Base-by-base conservation (phyloP, 1,140 invertebrate genomes). In the Ruditapes philippinarum region DNA sequence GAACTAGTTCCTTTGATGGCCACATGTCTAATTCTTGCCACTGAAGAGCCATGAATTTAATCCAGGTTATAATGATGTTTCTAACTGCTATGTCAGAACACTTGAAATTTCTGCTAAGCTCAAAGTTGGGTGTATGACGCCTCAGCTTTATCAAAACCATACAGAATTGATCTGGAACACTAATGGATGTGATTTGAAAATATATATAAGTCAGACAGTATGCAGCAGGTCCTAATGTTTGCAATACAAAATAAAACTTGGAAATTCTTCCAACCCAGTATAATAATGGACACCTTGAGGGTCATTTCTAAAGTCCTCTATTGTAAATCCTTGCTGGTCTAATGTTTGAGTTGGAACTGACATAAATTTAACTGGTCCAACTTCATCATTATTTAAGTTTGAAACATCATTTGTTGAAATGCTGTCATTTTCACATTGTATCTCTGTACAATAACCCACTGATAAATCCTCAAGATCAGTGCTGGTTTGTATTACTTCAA, bases 171-270 rank as follows among this genome's bases (percentile, higher is more conserved):
- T 45, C 42, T 45, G 81, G 45, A n/a, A 85, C 82, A 40, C 38
- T 68, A 3, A 89, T 33, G 42, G 33, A 42, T 19, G 54, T 40
- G 65, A 85, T 51, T 57, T 78, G 22, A 57, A 65, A 54, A 78
- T 83, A 91, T 1, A 83, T 33, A 45, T 91, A 85, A 17, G 40
- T 80, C 40, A 87, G 45, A 70, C 62, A 83, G 70, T 76, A 78
- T 40, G 78, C 82, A 36, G 90, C 86, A 68, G 87, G 90, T n/a
- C 87, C 87, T 22, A 89, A 36, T 54, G 87, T 89, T 28, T 40
- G 11, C 22, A 89, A 74, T 33, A 91, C 90, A 86, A 89, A 87
- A 14, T 81, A 78, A 78, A 91, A 78, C 40, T 89, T 89, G 0
- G n/a, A 31, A 78, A 54, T 62, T 36, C 78, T 62, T 91, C 87